Base-by-base conservation (phyloP, 2,888 invertebrate genomes). In the Caenorhabditis auriculariae region DNA sequence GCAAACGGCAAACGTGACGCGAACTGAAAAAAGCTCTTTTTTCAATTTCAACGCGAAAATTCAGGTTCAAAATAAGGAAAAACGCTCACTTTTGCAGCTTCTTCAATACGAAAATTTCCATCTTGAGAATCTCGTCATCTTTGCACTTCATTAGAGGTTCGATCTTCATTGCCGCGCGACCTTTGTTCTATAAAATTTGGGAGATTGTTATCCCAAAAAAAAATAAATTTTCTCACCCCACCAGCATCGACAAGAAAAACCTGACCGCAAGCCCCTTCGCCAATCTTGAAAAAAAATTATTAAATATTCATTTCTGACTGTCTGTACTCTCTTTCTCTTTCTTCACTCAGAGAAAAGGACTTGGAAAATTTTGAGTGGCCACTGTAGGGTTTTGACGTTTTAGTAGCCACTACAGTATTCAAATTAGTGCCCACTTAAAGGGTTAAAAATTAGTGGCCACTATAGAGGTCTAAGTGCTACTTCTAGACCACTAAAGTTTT, bases 61-160 rank as follows among this genome's bases (percentile, higher is more conserved):
- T 32, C 9, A 32, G 9, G n/a, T n/a, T 32, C 35, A 12, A 32
- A 9, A 9, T 9, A 32, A 9, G 9, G 35, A 32, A n/a, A 12
- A 23, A 9, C 9, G 41, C 51, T 17, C 4, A 60, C 59, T 57
- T 53, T 45, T 76, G 75, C 48, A 74, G 47, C 52, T 71, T 72
- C 51, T 67, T 60, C 27, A 76, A 45, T 26, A 69, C 74, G 54
- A 63, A 75, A 4, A 73, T 68, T 45, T 76, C 76, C 75, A 76
- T 76, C 50, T 74, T 76, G n/a, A 77, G 67, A 41, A 77, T 71
- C 51, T 77, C 76, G 50, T 77, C 73, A n/a, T 74, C 74, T 29
- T 69, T 69, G 24, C 38, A 52, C 37, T 72, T 70, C 74, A 69
- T 72, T 45, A 66, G 44, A 24, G 74, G 72, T 48, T 77, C 76